Base-by-base conservation (phyloP, 2,888 invertebrate genomes). In the Lissonota sp. region DNA sequence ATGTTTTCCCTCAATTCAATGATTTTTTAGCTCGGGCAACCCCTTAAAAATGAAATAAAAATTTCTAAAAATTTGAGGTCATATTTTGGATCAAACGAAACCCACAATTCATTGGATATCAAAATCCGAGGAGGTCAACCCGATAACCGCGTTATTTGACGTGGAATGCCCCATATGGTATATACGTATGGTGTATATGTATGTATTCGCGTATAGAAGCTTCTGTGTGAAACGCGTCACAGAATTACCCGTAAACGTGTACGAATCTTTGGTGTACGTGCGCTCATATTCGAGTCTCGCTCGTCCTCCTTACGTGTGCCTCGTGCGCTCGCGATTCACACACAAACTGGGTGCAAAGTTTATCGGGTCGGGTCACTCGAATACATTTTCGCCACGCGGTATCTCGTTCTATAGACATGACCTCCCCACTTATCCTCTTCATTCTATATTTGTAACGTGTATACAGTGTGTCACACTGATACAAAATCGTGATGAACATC, bases 271-370 rank as follows among this genome's bases (percentile, higher is more conserved):
- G 39, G 39, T 14, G 46, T 60, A 51, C 26, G 26, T 26, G 26
- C 26, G 26, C 26, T 26, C 26, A 26, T 67, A 58, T 77, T 67
- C 53, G 46, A 16, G 51, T 37, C 62, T 46, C 69, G 63, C 53
- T 40, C 69, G 76, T 49, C 77, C 80, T 77, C 70, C 72, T 80
- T 80, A 83, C 64, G 72, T 76, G 88, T 86, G 86, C 73, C 71
- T 51, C 76, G 88, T 86, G 86, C 73, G 77, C 39, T 26, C 37
- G 49, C 49, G 53, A 77, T 51, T 62, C 82, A 74, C 75, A 57
- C 79, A 78, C 71, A 80, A 87, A 86, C 84, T 84, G 77, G 86
- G 87, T 86, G 85, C 82, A 87, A 87, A 87, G 88, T 88, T 88
- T 85, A 88, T 86, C 85, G 83, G 86, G 86, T 86, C 85, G 84